Evolutionary conservation across 2,113 vertebrate species (phyloP), one percentile per base, ranked within the genome.

Genomic region (Condylura cristata): DNA sequence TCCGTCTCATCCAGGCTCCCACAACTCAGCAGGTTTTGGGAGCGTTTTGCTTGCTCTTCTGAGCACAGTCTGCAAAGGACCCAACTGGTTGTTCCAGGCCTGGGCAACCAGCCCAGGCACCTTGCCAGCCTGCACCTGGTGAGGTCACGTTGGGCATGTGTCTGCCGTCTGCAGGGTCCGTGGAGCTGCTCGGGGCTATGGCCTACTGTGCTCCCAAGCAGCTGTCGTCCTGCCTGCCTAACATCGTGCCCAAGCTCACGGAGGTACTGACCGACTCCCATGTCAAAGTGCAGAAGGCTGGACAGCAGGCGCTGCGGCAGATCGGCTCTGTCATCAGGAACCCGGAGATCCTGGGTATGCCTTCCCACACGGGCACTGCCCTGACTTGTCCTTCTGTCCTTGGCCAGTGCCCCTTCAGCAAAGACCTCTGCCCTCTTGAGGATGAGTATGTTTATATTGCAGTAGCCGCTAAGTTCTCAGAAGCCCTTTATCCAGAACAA

Each of bases 261-360:
- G 99, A 99, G 96, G 99, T 99, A 97, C 98, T 99, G 92, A 99
- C 99, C 0, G 99, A 99, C 97, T 99, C 99, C 22, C 99, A 99
- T 0, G 99, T 99, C 80, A 99, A 99, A 98, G 99, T 99, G 96
- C 99, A 99, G 98, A 99, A 99, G 82, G 99, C 99, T 0, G 99
- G 99, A 11, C 99, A 99, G 97, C 99, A 99, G 96, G 99, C 99
- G 0, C 98, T 99, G 18, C 98, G 99, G 68, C 99, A 99, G 97
- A 99, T 99, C 1, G 99, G 99, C 85, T 99, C 99, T 0, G 99
- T 99, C 97, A 99, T 99, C 97, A 99, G 99, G 88, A 99, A 99
- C 95, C 99, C 99, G 0, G 99, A 99, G 98, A 99, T 99, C 97
- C 97, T 99, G 44, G 99, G 99, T 99, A 98, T 9, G 70, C 9